Conservation (phyloP, 2,888 invertebrate genomes). For the Tenodera sinensis region DNA sequence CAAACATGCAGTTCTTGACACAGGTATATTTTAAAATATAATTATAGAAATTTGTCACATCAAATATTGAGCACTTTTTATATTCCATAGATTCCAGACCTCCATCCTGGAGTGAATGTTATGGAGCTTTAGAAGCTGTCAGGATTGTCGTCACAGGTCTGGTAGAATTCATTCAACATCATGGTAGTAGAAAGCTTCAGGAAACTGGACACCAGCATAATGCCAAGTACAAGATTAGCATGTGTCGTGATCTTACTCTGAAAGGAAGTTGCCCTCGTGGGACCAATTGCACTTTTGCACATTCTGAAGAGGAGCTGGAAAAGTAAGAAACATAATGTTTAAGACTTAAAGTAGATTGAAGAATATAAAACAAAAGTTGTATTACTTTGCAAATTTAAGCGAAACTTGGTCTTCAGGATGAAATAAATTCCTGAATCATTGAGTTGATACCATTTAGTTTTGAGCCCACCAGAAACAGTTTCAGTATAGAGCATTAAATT, state of each 20-base stretch:
- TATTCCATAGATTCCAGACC: conserved; percentile 52
- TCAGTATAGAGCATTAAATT: no score
- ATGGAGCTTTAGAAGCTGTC: conserved; percentile 64
- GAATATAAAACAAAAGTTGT: no score
- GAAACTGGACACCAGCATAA: conserved; percentile 45
- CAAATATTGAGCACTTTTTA: background rate
- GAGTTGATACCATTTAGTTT: no score
- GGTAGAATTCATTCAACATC: conserved; percentile 72
- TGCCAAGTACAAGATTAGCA: conserved; percentile 82
- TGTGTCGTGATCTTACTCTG: conserved; percentile 81
- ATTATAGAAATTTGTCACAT: no score
- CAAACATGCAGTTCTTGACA: no score
- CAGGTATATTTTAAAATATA: no score
- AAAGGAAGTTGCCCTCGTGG: conserved; percentile 83
- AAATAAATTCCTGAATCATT: no score
- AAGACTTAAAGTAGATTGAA: no score
- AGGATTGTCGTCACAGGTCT: conserved; percentile 70
- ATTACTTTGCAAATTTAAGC: no score
- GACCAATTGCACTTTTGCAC: conserved; percentile 85
- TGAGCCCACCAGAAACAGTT: no score
- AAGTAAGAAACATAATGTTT: conserved; percentile 49
- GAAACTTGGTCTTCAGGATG: no score
- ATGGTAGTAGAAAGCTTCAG: conserved; percentile 63
- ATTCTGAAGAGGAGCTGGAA: conserved; percentile 86
- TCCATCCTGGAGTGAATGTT: conserved; percentile 62